A percentile compares a stretch with the other conserved stretches of the same genome.
phyloP scores from a whole-genome alignment of 1,140 invertebrate species.

The Drosophila nannoptera region DNA sequence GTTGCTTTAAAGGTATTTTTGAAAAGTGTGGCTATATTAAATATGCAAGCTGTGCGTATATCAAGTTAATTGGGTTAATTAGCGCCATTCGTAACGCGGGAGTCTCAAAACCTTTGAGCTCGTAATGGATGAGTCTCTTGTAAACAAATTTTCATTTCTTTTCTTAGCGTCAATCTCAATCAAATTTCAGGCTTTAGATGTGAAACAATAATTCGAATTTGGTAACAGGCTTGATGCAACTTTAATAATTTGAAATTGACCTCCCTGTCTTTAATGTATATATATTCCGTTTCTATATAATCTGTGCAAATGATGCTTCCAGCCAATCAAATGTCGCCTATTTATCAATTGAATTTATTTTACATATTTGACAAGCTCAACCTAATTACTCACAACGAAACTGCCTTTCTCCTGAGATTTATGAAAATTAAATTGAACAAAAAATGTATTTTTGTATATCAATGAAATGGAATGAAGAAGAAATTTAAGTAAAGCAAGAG shows the following conservation, averaged over 20 bases:
- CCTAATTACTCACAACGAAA: conserved; percentile 28
- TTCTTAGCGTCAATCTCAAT: conserved; percentile 40
- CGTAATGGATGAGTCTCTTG: conserved; percentile 31
- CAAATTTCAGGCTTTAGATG: too few relatives aligned
- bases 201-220: too few relatives aligned
- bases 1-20: conserved; percentile 38
- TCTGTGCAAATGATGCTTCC: not conserved
- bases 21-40: conserved; percentile 44
- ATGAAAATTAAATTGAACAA: conserved; percentile 7
- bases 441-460: conserved; percentile 4
- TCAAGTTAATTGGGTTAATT: conserved; percentile 76
- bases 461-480: conserved; percentile 3
- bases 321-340: conserved; percentile 14
- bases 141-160: conserved; percentile 11
- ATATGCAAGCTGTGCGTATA: conserved; percentile 68
- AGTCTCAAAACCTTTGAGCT: conserved; percentile 12
- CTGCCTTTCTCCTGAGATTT: conserved; percentile 38
- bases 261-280: too few relatives aligned
- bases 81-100: conserved; percentile 36
- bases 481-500: conserved; percentile 41
- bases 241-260: too few relatives aligned
- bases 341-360: conserved; percentile 22
- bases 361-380: conserved; percentile 14
- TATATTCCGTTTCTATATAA: not conserved
- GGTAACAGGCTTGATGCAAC: too few relatives aligned